Evolutionary conservation across 2,888 invertebrate genomes (phyloP).

Genomic region (Ctena decussata): DNA sequence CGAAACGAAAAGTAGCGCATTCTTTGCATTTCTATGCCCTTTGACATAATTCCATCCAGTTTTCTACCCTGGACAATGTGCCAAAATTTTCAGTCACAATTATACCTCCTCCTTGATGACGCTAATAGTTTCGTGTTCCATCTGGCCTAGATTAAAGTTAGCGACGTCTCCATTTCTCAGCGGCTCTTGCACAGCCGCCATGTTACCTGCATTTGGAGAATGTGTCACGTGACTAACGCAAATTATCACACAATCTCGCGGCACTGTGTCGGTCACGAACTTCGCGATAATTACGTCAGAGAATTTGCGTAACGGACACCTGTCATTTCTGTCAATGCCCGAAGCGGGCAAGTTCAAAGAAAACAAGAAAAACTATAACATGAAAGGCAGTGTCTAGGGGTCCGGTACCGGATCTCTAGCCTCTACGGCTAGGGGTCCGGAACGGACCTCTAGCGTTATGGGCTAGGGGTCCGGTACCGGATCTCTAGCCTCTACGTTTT

Average conservation of each 20-base stretch:
- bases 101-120: constrained; percentile 81
- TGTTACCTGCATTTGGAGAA: constrained; percentile 81
- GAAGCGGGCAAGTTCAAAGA: no score
- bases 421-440: no score
- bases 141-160: constrained; percentile 75
- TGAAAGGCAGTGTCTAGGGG: no score
- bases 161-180: constrained; percentile 81
- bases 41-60: neutral
- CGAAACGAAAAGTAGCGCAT: neutral
- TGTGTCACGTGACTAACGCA: constrained; percentile 83
- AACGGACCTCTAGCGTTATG: no score
- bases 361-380: no score
- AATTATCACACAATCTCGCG: constrained; percentile 80
- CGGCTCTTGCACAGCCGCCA: constrained; percentile 82
- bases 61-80: no score
- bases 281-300: constrained; percentile 22
- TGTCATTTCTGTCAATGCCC: no score
- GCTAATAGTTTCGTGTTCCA: constrained; percentile 75
- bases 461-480: no score
- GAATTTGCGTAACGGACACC: neutral
- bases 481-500: no score
- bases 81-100: neutral
- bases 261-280: constrained; percentile 60
- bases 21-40: neutral
- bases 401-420: no score